These are phyloP conservation scores for Pachymerium ferrugineum DNA, from an alignment of 2,888 invertebrate genomes.

Conservation along the genomic window DNA sequence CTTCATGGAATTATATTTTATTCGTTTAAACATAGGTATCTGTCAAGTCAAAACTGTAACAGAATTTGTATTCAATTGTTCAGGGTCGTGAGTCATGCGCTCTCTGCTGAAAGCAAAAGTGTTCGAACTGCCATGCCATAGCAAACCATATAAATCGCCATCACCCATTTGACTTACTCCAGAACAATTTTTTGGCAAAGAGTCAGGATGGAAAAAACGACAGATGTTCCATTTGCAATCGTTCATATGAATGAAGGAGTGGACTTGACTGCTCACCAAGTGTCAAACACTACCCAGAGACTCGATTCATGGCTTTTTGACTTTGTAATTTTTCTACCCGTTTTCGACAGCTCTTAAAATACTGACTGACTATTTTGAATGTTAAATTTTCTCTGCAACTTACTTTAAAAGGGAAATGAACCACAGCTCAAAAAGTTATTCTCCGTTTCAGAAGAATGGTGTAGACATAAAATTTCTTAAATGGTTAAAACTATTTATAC, in stretches of 20 bases:
- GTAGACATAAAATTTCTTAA: too few species aligned
- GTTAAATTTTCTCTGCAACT: too few species aligned
- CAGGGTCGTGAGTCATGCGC: constrained; percentile 12
- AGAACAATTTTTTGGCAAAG: constrained; percentile 17
- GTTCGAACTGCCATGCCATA: constrained; percentile 8
- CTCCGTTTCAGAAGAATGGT: too few species aligned
- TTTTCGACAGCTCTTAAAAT: neutral
- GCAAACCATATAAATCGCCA: constrained; percentile 19
- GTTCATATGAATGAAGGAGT: constrained; percentile 19
- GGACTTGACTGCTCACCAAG: neutral
- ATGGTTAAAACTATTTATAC: too few species aligned
- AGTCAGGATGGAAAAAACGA: constrained; percentile 12
- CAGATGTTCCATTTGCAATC: constrained; percentile 27
- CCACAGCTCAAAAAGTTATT: too few species aligned
- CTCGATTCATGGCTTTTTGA: neutral
- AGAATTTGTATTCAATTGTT: constrained; percentile 24
- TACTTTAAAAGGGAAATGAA: too few species aligned
- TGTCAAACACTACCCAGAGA: neutral
- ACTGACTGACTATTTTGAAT: too few species aligned
- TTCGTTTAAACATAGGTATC: neutral
- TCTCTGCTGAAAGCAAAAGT: neutral
- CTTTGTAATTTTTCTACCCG: neutral
- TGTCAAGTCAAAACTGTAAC: constrained; percentile 23
- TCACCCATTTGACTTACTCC: constrained; percentile 24
- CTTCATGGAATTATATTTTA: too few species aligned